Conservation (phyloP, 2,797 vertebrate genomes). For the Propithecus perrieri region DNA sequence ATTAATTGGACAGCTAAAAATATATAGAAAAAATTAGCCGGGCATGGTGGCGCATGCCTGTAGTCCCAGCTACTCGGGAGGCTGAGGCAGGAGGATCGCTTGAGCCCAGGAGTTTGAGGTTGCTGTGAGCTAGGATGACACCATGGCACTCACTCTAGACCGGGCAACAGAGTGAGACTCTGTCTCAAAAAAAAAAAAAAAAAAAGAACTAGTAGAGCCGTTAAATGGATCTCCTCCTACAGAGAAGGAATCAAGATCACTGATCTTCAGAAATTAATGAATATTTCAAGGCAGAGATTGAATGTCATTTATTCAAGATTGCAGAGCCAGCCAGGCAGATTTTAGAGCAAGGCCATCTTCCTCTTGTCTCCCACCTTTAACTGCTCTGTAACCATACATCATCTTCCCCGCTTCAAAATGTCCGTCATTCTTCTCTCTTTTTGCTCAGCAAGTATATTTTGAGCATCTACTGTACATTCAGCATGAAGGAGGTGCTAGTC, state of each 20-base stretch:
- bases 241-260: neutral
- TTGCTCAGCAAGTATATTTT: neutral
- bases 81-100: no score
- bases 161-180: no score
- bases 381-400: neutral
- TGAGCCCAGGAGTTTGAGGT: no score
- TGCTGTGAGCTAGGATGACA: no score
- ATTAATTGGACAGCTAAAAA: no score
- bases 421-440: neutral
- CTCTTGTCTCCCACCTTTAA: neutral
- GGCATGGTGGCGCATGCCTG: no score
- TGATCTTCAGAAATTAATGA: neutral
- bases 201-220: no score
- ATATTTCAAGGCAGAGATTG: neutral
- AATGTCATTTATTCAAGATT: neutral
- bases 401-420: neutral
- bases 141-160: no score
- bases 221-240: neutral
- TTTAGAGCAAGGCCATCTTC: neutral
- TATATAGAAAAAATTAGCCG: no score
- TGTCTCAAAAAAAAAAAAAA: no score
- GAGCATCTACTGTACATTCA: neutral
- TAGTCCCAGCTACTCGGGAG: no score
- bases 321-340: neutral
- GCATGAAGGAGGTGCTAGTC: neutral